Base-by-base conservation (phyloP, 2,797 vertebrate species). In the Uromys caudimaculatus region DNA sequence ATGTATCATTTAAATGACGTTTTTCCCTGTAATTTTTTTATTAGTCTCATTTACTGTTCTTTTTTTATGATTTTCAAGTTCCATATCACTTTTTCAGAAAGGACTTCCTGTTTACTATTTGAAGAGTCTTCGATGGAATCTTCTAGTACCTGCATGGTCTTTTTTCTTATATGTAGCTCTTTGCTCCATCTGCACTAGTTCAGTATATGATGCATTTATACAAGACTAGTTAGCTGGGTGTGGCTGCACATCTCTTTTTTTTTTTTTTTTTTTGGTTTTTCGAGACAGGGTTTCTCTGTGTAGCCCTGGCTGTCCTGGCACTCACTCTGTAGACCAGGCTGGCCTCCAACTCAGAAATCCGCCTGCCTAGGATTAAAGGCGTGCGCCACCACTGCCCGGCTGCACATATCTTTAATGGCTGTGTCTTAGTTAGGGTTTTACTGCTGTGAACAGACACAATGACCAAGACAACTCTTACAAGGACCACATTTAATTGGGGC, bases 121-220 rank as follows among this genome's bases (percentile, higher is more conserved):
- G 86, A 85, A 44, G 47, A 83, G 50, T 75, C 35, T n/a, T 76
- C 64, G 29, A 35, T 77, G 19, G 12, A 87, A 95, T 88, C 47
- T 82, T 89, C 85, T 76, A 64, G 52, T 83, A n/a, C 19, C 82
- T 96, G 32, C 54, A 47, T 81, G 24, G 35, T 58, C 83, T 77
- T 6, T 90, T 81, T 73, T 71, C 44, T 54, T 44, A 58, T 52
- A 19, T 50, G 88, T 93, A 81, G n/a, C 50, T 86, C 54, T 78
- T 95, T 91, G 41, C 41, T 89, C 32, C 79, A 91, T 91, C 29
- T 9, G 64, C 52, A 83, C 92, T 69, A 58, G 95, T 97, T 97
- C 93, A 50, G 29, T 60, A 0, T 58, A 94, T 91, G 75, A 92
- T 54, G 8, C 79, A 64, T 67, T 67, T 84, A 4, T 58, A 58